phyloP scores from a whole-genome alignment of 2,113 vertebrate genomes.

The Chaetops frenatus region DNA sequence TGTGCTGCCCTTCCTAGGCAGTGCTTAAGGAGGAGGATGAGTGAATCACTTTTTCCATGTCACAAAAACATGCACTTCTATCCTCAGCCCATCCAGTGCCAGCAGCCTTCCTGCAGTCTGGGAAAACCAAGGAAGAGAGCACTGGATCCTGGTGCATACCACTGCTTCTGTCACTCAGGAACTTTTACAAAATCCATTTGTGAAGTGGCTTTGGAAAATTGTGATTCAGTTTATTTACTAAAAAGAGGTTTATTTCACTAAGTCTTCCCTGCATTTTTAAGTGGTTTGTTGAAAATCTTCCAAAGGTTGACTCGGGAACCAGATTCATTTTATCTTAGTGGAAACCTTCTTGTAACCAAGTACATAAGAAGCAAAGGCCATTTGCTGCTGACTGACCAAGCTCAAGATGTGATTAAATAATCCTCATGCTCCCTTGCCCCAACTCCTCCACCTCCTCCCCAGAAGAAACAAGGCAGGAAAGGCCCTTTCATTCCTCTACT shows the following conservation, averaged over 20 bases:
- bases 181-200: background rate
- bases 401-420: background rate
- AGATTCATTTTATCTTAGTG: background rate
- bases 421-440: background rate
- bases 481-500: background rate
- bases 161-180: background rate
- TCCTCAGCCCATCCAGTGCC: background rate
- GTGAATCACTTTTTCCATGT: conserved; percentile 20
- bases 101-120: background rate
- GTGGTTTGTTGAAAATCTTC: conserved; percentile 25
- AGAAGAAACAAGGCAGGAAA: background rate
- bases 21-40: background rate
- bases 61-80: background rate
- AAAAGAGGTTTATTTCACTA: background rate
- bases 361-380: background rate
- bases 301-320: background rate
- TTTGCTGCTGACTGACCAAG: background rate
- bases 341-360: background rate
- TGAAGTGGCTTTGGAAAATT: background rate
- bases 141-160: background rate
- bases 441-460: background rate
- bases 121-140: background rate
- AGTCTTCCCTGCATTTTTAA: background rate
- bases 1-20: background rate
- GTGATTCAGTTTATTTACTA: background rate